Evolutionary conservation across 2,113 vertebrate genomes (phyloP).

Genomic region (Lonchura striata): DNA sequence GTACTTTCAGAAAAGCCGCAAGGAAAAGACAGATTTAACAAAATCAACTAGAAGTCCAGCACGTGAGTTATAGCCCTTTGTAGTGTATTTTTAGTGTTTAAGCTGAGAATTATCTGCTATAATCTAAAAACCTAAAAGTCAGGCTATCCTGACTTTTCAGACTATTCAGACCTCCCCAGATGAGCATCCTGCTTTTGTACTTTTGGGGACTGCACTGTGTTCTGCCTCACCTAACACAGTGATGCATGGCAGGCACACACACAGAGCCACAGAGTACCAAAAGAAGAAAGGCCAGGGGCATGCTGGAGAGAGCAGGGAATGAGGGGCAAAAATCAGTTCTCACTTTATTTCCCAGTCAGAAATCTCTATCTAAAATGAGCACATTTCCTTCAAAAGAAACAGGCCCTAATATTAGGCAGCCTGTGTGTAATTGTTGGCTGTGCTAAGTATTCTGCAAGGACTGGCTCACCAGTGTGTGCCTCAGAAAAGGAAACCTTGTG

Average conservation of each 20-base stretch:
- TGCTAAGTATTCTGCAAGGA: background rate
- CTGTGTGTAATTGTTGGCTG: background rate
- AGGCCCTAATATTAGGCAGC: background rate
- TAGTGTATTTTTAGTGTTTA: background rate
- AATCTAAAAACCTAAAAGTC: background rate
- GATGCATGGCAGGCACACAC: fast-evolving
- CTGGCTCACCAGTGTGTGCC: background rate
- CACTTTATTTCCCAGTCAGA: background rate
- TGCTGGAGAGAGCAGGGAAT: background rate
- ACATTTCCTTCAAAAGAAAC: background rate
- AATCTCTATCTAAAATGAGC: background rate
- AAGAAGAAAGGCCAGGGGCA: background rate
- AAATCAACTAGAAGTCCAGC: conserved; percentile 3
- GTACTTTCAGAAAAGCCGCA: conserved; percentile 11
- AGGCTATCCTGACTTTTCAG: background rate
- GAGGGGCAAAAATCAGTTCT: background rate
- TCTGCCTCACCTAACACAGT: background rate
- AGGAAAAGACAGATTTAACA: conserved; percentile 32
- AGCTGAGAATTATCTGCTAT: background rate
- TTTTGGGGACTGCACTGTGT: background rate
- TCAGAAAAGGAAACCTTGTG: background rate
- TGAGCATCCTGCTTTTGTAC: background rate
- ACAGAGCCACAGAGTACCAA: background rate
- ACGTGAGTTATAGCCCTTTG: background rate
- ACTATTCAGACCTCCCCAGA: background rate